Percentiles rank a stretch among this genome's conserved stretches.
These are phyloP conservation scores for Synchiropus splendidus DNA, from an alignment of 2,113 vertebrate genomes.

Conservation along the genomic window DNA sequence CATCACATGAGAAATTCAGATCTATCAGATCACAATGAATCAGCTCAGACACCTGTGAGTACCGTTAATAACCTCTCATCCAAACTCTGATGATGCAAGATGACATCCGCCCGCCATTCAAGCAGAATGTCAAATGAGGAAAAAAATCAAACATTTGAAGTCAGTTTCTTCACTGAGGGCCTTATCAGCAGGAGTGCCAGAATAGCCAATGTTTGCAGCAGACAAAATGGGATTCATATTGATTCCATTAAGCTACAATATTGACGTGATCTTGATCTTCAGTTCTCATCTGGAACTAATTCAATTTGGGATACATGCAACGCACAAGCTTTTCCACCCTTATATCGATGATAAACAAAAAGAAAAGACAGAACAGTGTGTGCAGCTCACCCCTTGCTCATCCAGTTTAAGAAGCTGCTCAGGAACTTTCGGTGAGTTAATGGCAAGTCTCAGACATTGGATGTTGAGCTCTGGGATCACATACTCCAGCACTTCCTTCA, in stretches of 20 bases:
- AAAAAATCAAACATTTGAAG: conserved; percentile 25
- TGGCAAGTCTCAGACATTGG: conserved; percentile 82
- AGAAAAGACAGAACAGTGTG: too few species aligned
- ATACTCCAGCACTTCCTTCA: conserved; percentile 92
- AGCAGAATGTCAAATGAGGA: conserved; percentile 29
- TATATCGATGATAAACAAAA: too few species aligned
- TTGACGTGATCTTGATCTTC: conserved; percentile 2
- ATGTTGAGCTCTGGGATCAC: conserved; percentile 90
- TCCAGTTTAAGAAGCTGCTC: conserved; percentile 94
- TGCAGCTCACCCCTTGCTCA: conserved; percentile 85
- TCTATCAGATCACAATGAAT: conserved; percentile 25
- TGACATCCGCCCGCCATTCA: conserved; percentile 13
- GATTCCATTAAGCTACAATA: conserved; percentile 38
- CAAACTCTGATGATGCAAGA: conserved; percentile 35
- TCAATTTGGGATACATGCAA: too few species aligned
- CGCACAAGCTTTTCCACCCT: too few species aligned
- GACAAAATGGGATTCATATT: conserved; percentile 23
- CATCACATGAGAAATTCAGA: conserved; percentile 45
- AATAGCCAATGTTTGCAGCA: conserved; percentile 17
- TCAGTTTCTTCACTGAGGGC: conserved; percentile 18
- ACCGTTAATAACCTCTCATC: conserved; percentile 32
- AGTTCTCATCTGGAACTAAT: too few species aligned
- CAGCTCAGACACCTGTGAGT: conserved; percentile 19
- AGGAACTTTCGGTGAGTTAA: conserved; percentile 81
- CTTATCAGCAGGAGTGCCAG: conserved; percentile 6